Evolutionary conservation across 2,888 invertebrate genomes (phyloP).

Genomic region (Listrodromus nycthemerus): DNA sequence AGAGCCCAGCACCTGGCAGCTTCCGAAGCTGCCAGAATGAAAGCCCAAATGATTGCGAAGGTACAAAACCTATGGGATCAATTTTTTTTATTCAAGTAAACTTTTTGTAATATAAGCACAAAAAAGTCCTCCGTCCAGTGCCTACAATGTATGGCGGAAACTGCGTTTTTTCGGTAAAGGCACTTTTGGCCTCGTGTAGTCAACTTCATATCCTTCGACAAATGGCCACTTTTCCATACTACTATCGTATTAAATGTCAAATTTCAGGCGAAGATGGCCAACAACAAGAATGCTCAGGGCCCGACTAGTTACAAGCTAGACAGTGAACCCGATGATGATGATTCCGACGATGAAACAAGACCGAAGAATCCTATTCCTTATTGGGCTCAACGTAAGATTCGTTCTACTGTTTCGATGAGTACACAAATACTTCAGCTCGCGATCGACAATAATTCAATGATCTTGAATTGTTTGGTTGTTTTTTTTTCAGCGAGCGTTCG

Average conservation of each 20-base stretch:
- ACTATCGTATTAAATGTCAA: not conserved
- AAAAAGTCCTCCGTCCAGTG: too few relatives aligned
- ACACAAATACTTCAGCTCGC: not conserved
- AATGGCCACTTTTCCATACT: too few relatives aligned
- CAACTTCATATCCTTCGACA: too few relatives aligned
- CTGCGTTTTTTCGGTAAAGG: too few relatives aligned
- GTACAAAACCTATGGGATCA: constrained; percentile 7
- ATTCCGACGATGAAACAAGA: constrained; percentile 79
- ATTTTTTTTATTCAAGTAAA: too few relatives aligned
- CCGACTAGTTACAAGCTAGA: constrained; percentile 79
- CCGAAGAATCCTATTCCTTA: constrained; percentile 81
- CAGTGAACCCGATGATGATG: constrained; percentile 82
- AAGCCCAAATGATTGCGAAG: constrained; percentile 71
- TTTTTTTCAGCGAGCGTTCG: constrained; percentile 84
- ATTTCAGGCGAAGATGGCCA: constrained; percentile 70
- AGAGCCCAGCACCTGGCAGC: constrained; percentile 81
- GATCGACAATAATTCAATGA: not conserved
- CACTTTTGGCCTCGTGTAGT: too few relatives aligned
- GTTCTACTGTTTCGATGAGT: not conserved
- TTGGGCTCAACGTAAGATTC: constrained; percentile 79
- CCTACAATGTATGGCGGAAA: too few relatives aligned
- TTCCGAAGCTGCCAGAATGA: constrained; percentile 74
- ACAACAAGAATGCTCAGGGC: constrained; percentile 60
- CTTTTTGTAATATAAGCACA: too few relatives aligned
- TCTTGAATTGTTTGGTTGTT: too few relatives aligned